Percentiles rank a stretch among this genome's conserved stretches.
Conservation (phyloP, 1,140 invertebrate species). For the Nasonia vitripennis region DNA sequence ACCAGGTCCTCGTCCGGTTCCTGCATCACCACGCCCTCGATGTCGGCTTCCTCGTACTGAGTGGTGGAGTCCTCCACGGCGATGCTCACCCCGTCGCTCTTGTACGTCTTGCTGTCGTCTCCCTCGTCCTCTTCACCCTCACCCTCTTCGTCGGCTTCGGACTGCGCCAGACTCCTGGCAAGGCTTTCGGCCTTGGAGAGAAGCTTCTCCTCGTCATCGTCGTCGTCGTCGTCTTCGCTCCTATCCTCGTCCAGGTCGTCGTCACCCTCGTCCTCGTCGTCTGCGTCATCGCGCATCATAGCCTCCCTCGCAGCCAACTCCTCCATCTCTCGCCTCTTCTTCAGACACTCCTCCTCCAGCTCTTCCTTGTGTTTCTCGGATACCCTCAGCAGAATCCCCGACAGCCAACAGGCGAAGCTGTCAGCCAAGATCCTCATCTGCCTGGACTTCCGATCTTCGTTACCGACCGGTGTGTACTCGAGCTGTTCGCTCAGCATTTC, state of each 20-base stretch:
- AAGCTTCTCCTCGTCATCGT: constrained; percentile 3
- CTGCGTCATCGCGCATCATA: constrained; percentile 35
- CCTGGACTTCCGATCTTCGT: constrained; percentile 64
- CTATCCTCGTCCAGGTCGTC: background rate
- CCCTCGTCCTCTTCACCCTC: too few relatives aligned
- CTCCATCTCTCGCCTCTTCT: constrained; percentile 45
- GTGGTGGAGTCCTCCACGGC: background rate
- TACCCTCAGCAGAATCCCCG: constrained; percentile 64
- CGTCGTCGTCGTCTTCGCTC: constrained; percentile 9
- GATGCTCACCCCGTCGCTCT: background rate
- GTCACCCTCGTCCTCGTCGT: constrained; percentile 11
- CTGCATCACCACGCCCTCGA: background rate
- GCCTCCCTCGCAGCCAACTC: constrained; percentile 49
- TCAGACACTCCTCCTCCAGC: constrained; percentile 55
- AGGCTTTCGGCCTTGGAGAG: background rate
- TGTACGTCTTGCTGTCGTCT: background rate
- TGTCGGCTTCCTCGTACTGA: background rate
- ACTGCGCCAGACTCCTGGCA: background rate
- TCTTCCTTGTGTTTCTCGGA: constrained; percentile 57
- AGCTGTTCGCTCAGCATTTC: constrained; percentile 58
- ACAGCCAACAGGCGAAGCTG: constrained; percentile 67
- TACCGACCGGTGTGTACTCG: constrained; percentile 57
- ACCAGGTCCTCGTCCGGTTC: background rate
- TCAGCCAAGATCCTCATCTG: constrained; percentile 69
- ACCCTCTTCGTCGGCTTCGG: background rate